Evolutionary conservation across 2,888 invertebrate species (phyloP), one percentile per base, ranked within the genome.

Genomic region (Polietes domitor): DNA sequence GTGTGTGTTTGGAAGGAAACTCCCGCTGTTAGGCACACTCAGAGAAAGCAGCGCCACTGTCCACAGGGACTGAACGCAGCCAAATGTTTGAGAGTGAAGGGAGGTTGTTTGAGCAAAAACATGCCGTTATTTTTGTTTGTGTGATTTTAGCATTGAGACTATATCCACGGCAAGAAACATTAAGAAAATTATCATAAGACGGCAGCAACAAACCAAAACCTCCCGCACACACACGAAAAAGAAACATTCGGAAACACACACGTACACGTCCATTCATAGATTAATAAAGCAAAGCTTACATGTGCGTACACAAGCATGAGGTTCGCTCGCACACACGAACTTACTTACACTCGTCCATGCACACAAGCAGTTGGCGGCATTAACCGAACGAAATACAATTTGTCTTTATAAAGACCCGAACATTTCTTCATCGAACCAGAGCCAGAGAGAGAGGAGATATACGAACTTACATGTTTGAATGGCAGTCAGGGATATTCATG

Each of bases 131-230:
- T 15, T 19, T 17, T 55, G 37, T 32, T 32, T 72, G 61, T 3
- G 17, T 15, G 24, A 68, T 68, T 71, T 73, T 70, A 55, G 61
- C 15, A 77, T 65, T 47, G 7, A 55, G 32, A 17, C 37, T 24
- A 55, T 12, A 24, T 32, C 15, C 55, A 6, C n/a, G 74, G 19
- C 47, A 68, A 68, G 75, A 77, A 77, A 58, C 37, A 75, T 78
- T 75, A 78, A 58, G 65, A 26, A 80, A 78, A 71, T 83, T 80
- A 71, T 71, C 65, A 77, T 77, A 65, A 77, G 41, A 80, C 47
- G 50, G n/a, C n/a, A n/a, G n/a, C n/a, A n/a, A n/a, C n/a, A n/a
- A n/a, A n/a, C n/a, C n/a, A n/a, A n/a, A n/a, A n/a, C n/a, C n/a
- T n/a, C 21, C 4, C 7, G 19, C 32, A 71, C 17, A 53, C 32